Percentiles rank a stretch among this genome's conserved stretches.
Conservation (phyloP, 1,140 invertebrate genomes). For the Ylistrum balloti region DNA sequence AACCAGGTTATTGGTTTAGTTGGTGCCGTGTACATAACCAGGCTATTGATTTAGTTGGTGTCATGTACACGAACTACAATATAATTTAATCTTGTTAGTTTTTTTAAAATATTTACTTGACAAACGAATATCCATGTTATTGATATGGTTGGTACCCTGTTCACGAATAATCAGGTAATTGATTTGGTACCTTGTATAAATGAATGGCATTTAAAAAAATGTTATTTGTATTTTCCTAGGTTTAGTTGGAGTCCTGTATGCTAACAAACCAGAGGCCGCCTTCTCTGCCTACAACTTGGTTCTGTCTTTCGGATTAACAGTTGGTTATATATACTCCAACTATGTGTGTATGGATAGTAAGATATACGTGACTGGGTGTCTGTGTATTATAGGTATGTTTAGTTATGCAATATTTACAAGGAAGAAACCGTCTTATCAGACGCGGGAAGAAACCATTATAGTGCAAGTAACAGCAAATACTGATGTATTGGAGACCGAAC, state of each 20-base stretch:
- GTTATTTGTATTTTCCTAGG: too few species aligned
- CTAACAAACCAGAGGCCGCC: neutral
- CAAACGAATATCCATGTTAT: too few species aligned
- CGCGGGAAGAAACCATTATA: neutral
- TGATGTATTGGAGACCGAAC: neutral
- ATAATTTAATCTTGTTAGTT: too few species aligned
- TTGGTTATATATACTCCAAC: neutral
- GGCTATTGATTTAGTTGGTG: too few species aligned
- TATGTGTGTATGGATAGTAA: conserved; percentile 1
- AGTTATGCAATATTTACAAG: neutral
- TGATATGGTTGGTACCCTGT: too few species aligned
- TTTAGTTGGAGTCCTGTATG: neutral
- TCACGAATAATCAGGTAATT: too few species aligned
- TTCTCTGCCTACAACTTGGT: neutral
- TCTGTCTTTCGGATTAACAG: neutral
- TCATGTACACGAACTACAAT: too few species aligned
- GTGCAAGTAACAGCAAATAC: neutral
- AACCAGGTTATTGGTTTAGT: too few species aligned
- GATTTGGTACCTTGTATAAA: too few species aligned
- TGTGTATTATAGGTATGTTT: neutral
- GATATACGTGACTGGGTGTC: conserved; percentile 5
- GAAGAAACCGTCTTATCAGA: neutral
- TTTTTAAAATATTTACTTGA: too few species aligned
- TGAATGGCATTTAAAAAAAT: too few species aligned
- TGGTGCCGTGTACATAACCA: too few species aligned